Conservation (phyloP, 2,113 vertebrate genomes). For the Callipepla californica region DNA sequence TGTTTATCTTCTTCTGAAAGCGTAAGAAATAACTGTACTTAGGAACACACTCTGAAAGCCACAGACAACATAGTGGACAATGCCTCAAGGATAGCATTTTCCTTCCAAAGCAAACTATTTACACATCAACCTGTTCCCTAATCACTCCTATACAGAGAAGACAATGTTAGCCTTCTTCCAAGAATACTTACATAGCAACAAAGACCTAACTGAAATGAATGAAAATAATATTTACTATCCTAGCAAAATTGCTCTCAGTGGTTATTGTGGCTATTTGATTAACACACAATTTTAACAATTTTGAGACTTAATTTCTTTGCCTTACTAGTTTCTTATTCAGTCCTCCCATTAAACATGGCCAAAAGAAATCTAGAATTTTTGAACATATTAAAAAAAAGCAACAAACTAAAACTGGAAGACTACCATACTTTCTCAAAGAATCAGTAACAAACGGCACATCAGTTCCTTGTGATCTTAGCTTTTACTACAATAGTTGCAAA, state of each 20-base stretch:
- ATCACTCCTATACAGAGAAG: not conserved
- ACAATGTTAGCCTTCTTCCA: constrained; percentile 41
- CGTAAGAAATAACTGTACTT: not conserved
- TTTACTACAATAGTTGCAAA: not conserved
- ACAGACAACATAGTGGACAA: not conserved
- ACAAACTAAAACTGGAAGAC: not conserved
- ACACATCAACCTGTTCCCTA: not conserved
- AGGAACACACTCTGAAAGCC: constrained; percentile 25
- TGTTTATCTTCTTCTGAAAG: constrained; percentile 16
- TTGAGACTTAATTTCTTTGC: not conserved
- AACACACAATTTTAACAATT: not conserved
- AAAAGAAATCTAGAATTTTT: not conserved
- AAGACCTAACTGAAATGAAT: not conserved
- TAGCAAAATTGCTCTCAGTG: not conserved
- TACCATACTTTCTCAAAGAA: not conserved
- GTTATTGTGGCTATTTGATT: too few species aligned
- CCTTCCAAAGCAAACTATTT: constrained; percentile 16
- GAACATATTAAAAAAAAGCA: not conserved
- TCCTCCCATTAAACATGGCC: not conserved
- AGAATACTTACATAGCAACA: not conserved
- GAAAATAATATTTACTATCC: not conserved
- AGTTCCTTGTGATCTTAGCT: not conserved
- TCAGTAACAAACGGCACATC: not conserved
- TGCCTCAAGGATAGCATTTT: constrained; percentile 44
- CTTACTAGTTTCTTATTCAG: not conserved